Evolutionary conservation across 2,113 vertebrate species (phyloP).

Genomic region (Illadopsis cleaveri): DNA sequence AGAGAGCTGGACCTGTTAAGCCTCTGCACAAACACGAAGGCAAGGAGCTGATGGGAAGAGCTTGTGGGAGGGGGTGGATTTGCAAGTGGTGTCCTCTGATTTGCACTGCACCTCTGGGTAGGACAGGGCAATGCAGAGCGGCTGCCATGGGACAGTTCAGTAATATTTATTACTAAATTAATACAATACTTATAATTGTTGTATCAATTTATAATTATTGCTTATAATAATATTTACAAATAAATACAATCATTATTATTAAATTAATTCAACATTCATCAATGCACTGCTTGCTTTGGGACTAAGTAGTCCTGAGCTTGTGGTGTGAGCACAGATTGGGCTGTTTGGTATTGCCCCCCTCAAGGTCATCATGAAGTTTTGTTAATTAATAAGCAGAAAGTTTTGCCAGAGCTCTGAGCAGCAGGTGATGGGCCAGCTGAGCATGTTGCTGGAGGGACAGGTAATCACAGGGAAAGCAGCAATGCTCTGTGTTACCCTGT

Average conservation of each 20-base stretch:
- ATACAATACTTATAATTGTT: neutral
- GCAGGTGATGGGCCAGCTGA: neutral
- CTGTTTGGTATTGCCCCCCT: neutral
- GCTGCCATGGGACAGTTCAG: neutral
- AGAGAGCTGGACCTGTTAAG: neutral
- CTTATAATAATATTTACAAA: neutral
- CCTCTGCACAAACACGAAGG: neutral
- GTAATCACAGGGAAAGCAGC: neutral
- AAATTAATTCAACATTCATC: neutral
- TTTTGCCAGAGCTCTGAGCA: neutral
- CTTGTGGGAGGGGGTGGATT: neutral
- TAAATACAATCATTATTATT: neutral
- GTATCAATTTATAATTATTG: neutral
- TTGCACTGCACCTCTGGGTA: neutral
- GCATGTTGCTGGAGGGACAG: fast-evolving
- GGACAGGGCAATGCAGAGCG: neutral
- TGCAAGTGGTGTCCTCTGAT: fast-evolving
- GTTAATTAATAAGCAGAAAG: neutral
- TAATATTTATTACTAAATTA: neutral
- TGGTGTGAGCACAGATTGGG: neutral
- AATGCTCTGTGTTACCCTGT: neutral
- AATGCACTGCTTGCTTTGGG: neutral
- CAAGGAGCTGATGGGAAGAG: neutral
- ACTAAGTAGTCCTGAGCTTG: neutral
- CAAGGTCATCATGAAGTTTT: neutral